Base-by-base conservation (phyloP, 1,140 invertebrate species). In the Caenorhabditis latens region DNA sequence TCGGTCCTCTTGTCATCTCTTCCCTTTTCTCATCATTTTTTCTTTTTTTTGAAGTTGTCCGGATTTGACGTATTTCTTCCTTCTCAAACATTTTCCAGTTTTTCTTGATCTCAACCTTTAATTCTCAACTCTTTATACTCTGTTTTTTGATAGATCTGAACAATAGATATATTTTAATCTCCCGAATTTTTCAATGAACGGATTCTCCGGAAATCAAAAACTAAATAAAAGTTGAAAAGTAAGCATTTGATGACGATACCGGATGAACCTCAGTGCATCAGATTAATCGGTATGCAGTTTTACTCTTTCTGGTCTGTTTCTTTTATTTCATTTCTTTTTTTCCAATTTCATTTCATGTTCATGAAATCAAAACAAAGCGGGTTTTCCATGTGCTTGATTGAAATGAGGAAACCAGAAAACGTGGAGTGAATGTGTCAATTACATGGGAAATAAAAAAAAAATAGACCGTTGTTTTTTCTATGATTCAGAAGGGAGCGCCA, bases 401-500 rank as follows among this genome's bases (percentile, higher is more conserved):
- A 71, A 71, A 46, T 9, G 19, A 11, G 42, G 65, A 71, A 79
- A 46, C 65, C 65, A 71, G 32, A 63, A 71, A 71, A 71, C 65
- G 65, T 71, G 63, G n/a, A 71, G 3, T 71, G 71, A 50, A 79
- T 79, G 71, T 79, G 71, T 79, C 71, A 79, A 79, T 79, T 79
- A 79, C 71, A 79, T 50, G 11, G 32, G 24, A 46, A 65, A 65
- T 16, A 1, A 40, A 6, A 1, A 40, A 6, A 40, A 21, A 79
- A 53, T 21, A 14, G 13, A 11, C 40, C 16, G 71, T 79, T 79
- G 43, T 79, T 79, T 79, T 79, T 50, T 6, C n/a, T 48, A 32
- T 50, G 19, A 24, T 50, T 50, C 21, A 63, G 14, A 63, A 63
- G 61, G 11, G 61, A 21, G 32, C 32, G 2, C 32, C 32, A 32